Percentiles rank a stretch among this genome's conserved stretches.
Conservation (phyloP, 2,888 invertebrate species). For the Drosophila macrospina region DNA sequence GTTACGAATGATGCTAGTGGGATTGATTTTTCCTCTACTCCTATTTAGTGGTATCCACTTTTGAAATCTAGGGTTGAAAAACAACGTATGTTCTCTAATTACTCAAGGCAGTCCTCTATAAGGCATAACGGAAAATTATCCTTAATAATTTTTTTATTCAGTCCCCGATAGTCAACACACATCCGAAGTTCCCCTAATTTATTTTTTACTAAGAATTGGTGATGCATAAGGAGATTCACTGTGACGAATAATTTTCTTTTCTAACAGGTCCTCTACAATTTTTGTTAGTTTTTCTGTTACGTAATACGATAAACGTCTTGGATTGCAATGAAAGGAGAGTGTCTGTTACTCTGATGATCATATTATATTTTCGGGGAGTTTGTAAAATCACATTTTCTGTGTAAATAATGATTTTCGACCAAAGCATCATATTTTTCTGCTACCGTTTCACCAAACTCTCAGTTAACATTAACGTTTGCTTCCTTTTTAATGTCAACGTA, state of each 20-base stretch:
- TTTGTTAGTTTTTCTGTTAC: no score
- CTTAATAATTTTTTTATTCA: constrained; percentile 9
- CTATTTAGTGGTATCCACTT: constrained; percentile 9
- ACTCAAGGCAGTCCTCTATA: constrained; percentile 10
- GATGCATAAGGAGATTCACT: constrained; percentile 4
- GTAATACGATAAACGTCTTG: no score
- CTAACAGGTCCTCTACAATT: no score
- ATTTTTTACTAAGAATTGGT: neutral
- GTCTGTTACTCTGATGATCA: no score
- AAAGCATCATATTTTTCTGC: no score
- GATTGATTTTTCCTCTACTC: constrained; percentile 3
- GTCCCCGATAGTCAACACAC: constrained; percentile 5
- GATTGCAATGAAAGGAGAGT: no score
- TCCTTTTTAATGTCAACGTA: no score
- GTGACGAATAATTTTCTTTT: constrained; percentile 6
- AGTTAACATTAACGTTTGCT: no score
- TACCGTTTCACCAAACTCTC: no score
- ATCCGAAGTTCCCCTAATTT: neutral
- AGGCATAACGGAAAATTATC: constrained; percentile 11
- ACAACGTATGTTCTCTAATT: neutral
- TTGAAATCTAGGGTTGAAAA: constrained; percentile 1
- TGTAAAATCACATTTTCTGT: no score
- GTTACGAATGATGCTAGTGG: constrained; percentile 4
- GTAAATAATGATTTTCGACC: no score
- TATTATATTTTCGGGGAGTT: no score